Evolutionary conservation across 2,888 invertebrate genomes (phyloP).

Genomic region (Norana najaformis): DNA sequence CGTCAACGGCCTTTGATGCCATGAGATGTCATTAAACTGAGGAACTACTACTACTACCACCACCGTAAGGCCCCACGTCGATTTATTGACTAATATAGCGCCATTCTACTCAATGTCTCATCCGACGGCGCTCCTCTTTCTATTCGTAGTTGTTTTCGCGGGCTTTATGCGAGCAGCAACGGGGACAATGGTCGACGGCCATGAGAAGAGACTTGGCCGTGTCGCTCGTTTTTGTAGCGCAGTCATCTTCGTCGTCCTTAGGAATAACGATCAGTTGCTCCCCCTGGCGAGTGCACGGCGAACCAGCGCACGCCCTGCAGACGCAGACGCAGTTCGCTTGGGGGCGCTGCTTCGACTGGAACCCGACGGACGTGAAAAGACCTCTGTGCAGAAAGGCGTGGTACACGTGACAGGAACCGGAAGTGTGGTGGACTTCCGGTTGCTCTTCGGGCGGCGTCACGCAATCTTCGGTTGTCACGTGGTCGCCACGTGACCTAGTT

Average conservation of each 20-base stretch:
- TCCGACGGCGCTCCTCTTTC: neutral
- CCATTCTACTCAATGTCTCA: neutral
- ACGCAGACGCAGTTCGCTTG: neutral
- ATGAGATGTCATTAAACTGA: no score
- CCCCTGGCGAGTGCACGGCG: neutral
- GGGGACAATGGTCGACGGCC: neutral
- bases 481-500: neutral
- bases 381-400: slow-evolving; percentile 20
- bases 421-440: neutral
- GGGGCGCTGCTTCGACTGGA: neutral
- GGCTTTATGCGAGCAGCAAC: neutral
- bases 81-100: no score
- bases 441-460: neutral
- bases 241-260: neutral
- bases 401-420: neutral
- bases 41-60: no score
- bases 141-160: neutral
- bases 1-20: no score
- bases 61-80: neutral
- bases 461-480: neutral
- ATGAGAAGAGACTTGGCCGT: neutral
- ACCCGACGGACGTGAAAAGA: slow-evolving; percentile 15
- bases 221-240: neutral
- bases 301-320: neutral
- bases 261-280: slow-evolving; percentile 6